Base-by-base conservation (phyloP, 2,113 vertebrate genomes). In the Crotophaga sulcirostris region DNA sequence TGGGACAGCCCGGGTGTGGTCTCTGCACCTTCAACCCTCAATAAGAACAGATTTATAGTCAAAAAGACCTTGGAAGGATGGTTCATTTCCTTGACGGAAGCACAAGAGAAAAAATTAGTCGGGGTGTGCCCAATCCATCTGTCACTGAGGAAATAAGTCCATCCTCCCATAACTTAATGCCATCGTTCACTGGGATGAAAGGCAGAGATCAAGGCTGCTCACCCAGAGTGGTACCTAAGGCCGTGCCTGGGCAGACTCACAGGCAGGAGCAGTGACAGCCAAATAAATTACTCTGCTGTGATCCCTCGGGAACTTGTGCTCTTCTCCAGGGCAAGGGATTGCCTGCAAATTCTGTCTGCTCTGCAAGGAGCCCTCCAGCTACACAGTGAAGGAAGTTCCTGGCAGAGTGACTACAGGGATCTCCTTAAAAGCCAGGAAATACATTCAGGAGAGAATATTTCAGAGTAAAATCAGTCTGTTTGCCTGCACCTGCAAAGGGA, bases 161-260 rank as follows among this genome's bases (percentile, higher is more conserved):
- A 1, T 89, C 36, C 67, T 90, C 34, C 74, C 62, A 13, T 21
- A 87, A 44, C 67, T 89, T 87, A 93, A 91, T 73, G 83, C 84
- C 78, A 79, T 76, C 86, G 87, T 20, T 94, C 94, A 91, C 75
- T 15, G 55, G 42, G 63, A 80, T 29, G 72, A 72, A 86, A 92
- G 72, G 88, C 3, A 47, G 75, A 77, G 86, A 88, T 93, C 94
- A 93, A 86, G 86, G 76, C 90, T 93, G 51, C 83, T 90, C 54
- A 74, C 76, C 51, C 1, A 0, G 36, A 85, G 80, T 16, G 77
- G 70, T 17, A 87, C 89, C 96, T 87, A 54, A 82, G 93, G 94
- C 93, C 0, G 0, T 77, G 77, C 78, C 40, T 92, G 42, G 42
- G 34, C 69, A 81, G 70, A 28, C 51, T 52, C 28, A 16, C 29